Evolutionary conservation across 2,888 invertebrate genomes (phyloP).

Genomic region (Argyresthia albistria): DNA sequence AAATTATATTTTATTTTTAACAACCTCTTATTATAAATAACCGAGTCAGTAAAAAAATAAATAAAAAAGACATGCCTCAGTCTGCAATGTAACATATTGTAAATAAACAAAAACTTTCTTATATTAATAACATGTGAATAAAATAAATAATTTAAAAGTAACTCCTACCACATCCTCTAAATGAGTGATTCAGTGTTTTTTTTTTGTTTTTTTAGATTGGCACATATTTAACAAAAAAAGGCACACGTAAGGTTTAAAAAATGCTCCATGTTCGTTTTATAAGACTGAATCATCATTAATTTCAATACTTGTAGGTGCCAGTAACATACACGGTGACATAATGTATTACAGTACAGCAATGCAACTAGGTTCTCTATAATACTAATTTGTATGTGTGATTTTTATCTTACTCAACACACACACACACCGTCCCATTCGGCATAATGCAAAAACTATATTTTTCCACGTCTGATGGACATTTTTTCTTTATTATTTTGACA

Average conservation of each 20-base stretch:
- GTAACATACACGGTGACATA: neutral
- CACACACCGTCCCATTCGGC: neutral
- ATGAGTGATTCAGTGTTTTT: conserved; percentile 8
- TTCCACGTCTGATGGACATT: too few species aligned
- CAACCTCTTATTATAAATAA: neutral
- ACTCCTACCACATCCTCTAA: conserved; percentile 10
- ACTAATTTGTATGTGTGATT: conserved; percentile 2
- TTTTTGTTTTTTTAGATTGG: conserved; percentile 12
- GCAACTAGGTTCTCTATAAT: neutral
- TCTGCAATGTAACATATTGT: conserved; percentile 18
- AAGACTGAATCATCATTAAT: neutral
- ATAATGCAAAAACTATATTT: too few species aligned
- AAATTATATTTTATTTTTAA: neutral
- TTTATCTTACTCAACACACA: neutral
- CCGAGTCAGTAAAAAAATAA: neutral
- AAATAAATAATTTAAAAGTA: conserved; percentile 27
- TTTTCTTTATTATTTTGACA: too few species aligned
- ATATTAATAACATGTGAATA: conserved; percentile 6
- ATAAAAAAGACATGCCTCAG: conserved; percentile 1
- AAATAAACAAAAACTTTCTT: conserved; percentile 14
- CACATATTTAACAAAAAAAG: conserved; percentile 15
- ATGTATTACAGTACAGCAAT: neutral
- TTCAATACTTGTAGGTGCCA: neutral
- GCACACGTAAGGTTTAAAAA: neutral
- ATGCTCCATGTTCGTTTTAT: neutral